phyloP scores from a whole-genome alignment of 2,797 vertebrate species.

The Perodicticus potto region DNA sequence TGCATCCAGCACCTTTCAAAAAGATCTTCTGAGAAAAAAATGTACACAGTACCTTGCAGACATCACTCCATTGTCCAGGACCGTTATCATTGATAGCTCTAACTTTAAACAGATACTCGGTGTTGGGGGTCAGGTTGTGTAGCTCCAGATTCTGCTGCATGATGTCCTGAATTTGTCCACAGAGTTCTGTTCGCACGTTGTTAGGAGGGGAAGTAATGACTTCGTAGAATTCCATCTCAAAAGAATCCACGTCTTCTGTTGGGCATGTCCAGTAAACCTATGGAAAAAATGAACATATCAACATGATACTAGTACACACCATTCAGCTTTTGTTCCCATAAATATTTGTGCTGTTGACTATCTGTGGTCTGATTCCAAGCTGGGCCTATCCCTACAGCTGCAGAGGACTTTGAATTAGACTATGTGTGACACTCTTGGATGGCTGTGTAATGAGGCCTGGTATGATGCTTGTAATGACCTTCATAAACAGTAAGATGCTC shows the following conservation, averaged over 20 bases:
- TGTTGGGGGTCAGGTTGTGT: slow-evolving; percentile 83
- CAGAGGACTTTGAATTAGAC: not conserved
- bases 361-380: not conserved
- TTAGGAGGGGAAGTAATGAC: slow-evolving; percentile 71
- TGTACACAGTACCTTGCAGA: slow-evolving; percentile 83
- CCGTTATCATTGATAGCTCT: slow-evolving; percentile 82
- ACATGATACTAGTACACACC: not conserved
- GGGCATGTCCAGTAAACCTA: slow-evolving; percentile 87
- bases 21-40: not conserved
- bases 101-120: slow-evolving; percentile 86
- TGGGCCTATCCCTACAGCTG: not conserved
- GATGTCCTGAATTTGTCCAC: slow-evolving; percentile 83
- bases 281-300: not conserved
- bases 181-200: slow-evolving; percentile 76
- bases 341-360: not conserved
- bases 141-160: slow-evolving; percentile 85
- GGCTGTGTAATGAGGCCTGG: not conserved
- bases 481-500: not conserved
- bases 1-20: not conserved
- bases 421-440: not conserved
- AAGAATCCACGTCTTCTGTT: slow-evolving; percentile 83
- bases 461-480: not conserved
- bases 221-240: slow-evolving; percentile 87
- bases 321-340: not conserved
- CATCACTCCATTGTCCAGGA: slow-evolving; percentile 84